Conservation (phyloP, 2,888 invertebrate species). For the Entomobrya proxima region DNA sequence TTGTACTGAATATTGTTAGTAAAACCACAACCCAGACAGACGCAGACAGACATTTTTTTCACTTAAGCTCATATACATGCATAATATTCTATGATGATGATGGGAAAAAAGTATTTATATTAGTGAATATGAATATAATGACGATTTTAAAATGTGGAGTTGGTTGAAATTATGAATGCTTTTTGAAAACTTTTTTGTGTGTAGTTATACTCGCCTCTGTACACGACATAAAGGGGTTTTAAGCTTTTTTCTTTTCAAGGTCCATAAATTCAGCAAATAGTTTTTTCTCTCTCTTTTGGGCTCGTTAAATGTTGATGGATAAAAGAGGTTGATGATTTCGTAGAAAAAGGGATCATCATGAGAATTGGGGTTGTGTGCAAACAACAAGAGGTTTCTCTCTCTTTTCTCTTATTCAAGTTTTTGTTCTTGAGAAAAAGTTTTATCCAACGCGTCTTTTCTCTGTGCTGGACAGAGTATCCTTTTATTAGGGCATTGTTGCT, state of each 20-base stretch:
- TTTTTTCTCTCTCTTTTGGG: conserved; percentile 4
- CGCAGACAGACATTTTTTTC: neutral
- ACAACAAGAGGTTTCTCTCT: neutral
- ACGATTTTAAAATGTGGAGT: neutral
- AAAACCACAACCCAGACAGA: conserved; percentile 49
- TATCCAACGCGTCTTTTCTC: too few relatives aligned
- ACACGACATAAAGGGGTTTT: neutral
- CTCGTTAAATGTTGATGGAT: conserved; percentile 51
- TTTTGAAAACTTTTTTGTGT: neutral
- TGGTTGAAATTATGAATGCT: neutral
- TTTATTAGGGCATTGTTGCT: neutral
- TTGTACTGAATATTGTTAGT: conserved; percentile 8
- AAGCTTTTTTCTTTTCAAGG: conserved; percentile 44
- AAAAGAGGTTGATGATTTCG: conserved; percentile 49
- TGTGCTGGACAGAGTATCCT: too few relatives aligned
- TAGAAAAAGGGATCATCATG: conserved; percentile 38
- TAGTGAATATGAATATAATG: neutral
- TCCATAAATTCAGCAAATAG: conserved; percentile 56
- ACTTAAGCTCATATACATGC: too few relatives aligned
- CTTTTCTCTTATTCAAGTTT: neutral
- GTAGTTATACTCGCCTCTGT: neutral
- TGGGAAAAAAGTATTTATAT: neutral
- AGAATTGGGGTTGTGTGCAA: neutral
- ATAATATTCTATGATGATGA: too few relatives aligned
- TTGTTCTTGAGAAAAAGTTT: neutral